Conservation (phyloP, 2,113 vertebrate species). For the Calyptomena viridis region DNA sequence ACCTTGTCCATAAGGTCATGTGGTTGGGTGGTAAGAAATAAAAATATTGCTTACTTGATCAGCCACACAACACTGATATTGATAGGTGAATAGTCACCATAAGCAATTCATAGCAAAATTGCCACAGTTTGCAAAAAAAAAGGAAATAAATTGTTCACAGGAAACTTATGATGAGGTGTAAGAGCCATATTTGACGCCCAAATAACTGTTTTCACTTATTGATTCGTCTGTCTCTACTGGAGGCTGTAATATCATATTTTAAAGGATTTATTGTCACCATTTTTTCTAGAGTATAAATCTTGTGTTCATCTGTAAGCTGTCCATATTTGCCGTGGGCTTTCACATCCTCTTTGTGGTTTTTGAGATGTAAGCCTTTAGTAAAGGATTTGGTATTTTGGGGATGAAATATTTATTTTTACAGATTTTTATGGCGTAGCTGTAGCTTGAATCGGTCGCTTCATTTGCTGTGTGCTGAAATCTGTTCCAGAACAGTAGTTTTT, state of each 20-base stretch:
- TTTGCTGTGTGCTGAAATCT: background rate
- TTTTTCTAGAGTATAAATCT: background rate
- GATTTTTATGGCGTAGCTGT: background rate
- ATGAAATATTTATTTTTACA: background rate
- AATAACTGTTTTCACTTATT: background rate
- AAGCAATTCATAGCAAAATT: background rate
- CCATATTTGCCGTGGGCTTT: background rate
- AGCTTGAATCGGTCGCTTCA: background rate
- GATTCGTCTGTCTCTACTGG: background rate
- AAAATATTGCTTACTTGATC: background rate
- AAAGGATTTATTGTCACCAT: background rate
- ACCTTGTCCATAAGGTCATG: background rate
- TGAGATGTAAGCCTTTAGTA: background rate
- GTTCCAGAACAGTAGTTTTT: background rate
- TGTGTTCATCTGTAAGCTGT: background rate
- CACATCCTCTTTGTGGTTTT: background rate
- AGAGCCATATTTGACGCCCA: background rate
- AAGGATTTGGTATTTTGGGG: background rate
- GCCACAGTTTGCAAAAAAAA: background rate
- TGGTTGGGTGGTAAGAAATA: background rate
- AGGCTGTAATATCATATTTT: background rate
- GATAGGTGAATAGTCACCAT: background rate
- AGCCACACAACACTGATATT: background rate
- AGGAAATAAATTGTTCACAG: background rate
- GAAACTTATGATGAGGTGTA: background rate